A percentile compares a stretch with the other conserved stretches of the same genome.
phyloP scores from a whole-genome alignment of 1,140 invertebrate genomes.

The Drosophila sproati region DNA sequence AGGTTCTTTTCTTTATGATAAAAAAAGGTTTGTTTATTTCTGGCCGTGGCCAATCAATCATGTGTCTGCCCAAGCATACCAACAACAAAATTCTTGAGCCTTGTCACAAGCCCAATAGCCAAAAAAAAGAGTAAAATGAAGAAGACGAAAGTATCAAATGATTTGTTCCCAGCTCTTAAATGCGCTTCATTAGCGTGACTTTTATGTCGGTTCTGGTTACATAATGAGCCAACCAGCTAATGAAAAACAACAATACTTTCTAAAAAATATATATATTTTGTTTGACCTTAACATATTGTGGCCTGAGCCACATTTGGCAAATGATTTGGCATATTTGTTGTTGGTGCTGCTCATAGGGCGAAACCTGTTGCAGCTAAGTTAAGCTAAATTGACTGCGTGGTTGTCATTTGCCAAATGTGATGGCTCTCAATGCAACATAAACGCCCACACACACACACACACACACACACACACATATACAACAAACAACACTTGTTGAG shows the following conservation, averaged over 20 bases:
- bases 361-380: constrained; percentile 30
- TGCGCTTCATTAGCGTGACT: constrained; percentile 70
- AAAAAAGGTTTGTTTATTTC: constrained; percentile 42
- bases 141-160: constrained; percentile 46
- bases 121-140: constrained; percentile 5
- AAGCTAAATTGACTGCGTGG: constrained; percentile 21
- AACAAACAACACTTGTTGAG: constrained; percentile 4
- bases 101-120: constrained; percentile 18
- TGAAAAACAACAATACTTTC: constrained; percentile 69
- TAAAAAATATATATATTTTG: constrained; percentile 41
- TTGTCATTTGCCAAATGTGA: constrained; percentile 41
- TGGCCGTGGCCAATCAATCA: constrained; percentile 70
- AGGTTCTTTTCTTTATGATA: constrained; percentile 32
- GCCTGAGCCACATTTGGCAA: constrained; percentile 43
- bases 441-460: constrained; percentile 10
- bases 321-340: constrained; percentile 55
- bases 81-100: constrained; percentile 22
- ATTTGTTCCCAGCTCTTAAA: constrained; percentile 20
- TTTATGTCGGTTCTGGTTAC: constrained; percentile 73
- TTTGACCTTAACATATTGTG: constrained; percentile 50
- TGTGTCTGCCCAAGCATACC: constrained; percentile 24
- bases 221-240: constrained; percentile 54
- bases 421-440: constrained; percentile 23
- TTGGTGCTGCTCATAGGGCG: background rate
- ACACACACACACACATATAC: background rate